Evolutionary conservation across 2,888 invertebrate genomes (phyloP).

Genomic region (Nymphalis c-album): DNA sequence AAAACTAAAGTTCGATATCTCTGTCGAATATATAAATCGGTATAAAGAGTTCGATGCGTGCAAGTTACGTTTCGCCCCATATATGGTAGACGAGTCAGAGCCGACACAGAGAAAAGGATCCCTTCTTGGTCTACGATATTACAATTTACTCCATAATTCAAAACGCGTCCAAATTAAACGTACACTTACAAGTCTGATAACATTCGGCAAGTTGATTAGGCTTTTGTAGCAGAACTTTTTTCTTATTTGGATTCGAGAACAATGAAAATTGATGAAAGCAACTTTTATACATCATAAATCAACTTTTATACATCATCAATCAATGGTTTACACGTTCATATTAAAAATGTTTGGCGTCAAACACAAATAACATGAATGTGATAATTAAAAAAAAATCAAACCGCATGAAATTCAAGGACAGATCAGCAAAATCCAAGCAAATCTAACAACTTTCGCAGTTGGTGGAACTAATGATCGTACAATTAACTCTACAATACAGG

Average conservation of each 20-base stretch:
- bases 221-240: constrained; percentile 51
- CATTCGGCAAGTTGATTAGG: constrained; percentile 53
- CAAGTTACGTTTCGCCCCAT: constrained; percentile 44
- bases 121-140: constrained; percentile 50
- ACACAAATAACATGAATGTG: constrained; percentile 42
- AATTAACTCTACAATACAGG: constrained; percentile 68
- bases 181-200: constrained; percentile 45
- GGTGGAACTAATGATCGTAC: constrained; percentile 72
- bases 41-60: constrained; percentile 3
- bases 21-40: constrained; percentile 8
- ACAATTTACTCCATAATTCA: constrained; percentile 59
- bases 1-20: constrained; percentile 15
- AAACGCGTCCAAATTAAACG: constrained; percentile 58
- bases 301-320: not conserved
- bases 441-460: constrained; percentile 59
- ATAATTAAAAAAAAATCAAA: constrained; percentile 41
- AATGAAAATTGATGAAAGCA: not conserved
- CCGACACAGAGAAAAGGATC: constrained; percentile 54
- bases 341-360: not conserved
- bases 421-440: constrained; percentile 50
- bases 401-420: constrained; percentile 44
- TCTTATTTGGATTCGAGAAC: not conserved
- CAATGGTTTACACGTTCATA: not conserved
- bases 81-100: constrained; percentile 54
- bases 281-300: not conserved